phyloP scores from a whole-genome alignment of 2,888 invertebrate genomes.

The Hetaerina titia region DNA sequence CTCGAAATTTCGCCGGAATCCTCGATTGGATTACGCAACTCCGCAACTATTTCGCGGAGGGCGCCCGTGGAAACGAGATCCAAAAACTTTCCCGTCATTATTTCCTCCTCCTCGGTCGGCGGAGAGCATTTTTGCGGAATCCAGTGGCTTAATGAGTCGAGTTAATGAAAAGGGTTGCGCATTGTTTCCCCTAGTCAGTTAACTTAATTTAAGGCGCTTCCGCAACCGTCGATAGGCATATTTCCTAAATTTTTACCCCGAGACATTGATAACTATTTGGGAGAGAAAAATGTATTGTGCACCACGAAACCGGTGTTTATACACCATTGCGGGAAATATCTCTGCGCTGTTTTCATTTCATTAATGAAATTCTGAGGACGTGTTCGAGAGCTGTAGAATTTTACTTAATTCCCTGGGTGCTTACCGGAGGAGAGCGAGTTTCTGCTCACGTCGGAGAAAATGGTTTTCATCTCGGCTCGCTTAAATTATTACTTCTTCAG shows the following conservation, averaged over 20 bases:
- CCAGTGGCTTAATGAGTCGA: not conserved
- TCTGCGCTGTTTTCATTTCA: not conserved
- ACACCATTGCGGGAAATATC: not conserved
- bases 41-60: not conserved
- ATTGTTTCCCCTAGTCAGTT: not conserved
- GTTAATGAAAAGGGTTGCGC: not conserved
- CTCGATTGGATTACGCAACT: not conserved
- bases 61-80: not conserved
- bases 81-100: conserved; percentile 13
- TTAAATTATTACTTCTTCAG: conserved; percentile 31
- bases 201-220: not conserved
- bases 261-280: not conserved
- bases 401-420: conserved; percentile 1
- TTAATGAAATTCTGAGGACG: conserved; percentile 6
- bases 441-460: not conserved
- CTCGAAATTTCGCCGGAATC: not conserved
- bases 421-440: not conserved
- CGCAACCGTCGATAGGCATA: too few relatives aligned
- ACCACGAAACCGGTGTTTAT: not conserved
- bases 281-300: not conserved
- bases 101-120: not conserved
- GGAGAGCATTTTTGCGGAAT: not conserved
- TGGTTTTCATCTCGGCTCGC: conserved; percentile 14
- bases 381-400: not conserved
- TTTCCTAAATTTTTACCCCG: too few relatives aligned